Conservation (phyloP, 2,888 invertebrate genomes). For the Steinernema carpocapsae region DNA sequence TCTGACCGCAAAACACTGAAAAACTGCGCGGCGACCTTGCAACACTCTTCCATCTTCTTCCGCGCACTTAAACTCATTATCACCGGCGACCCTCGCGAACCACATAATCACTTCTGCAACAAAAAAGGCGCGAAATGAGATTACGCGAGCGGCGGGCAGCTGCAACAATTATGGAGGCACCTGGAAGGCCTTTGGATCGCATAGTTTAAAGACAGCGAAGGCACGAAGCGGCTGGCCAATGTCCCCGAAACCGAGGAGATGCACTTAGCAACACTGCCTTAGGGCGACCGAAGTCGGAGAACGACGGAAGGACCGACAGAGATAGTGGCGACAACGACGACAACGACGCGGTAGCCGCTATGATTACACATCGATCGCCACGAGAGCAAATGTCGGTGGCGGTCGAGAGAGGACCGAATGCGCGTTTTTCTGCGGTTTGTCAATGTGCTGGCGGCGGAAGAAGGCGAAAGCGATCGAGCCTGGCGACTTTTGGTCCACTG, state of each 20-base stretch:
- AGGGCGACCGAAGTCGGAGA: too few species aligned
- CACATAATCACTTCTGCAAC: too few species aligned
- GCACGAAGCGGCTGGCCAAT: background rate
- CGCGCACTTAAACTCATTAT: too few species aligned
- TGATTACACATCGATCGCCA: conserved; percentile 28
- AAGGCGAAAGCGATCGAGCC: background rate
- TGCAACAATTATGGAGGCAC: background rate
- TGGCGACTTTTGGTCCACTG: background rate
- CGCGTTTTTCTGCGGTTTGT: background rate
- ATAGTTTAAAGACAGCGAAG: background rate
- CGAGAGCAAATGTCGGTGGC: conserved; percentile 13
- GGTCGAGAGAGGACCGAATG: conserved; percentile 12
- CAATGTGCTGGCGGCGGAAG: background rate
- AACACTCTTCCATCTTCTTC: too few species aligned
- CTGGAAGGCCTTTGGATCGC: background rate
- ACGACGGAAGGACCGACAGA: too few species aligned
- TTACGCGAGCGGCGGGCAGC: background rate
- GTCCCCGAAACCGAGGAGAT: too few species aligned
- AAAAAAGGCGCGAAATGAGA: background rate
- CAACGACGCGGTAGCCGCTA: conserved; percentile 8
- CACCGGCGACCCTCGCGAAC: too few species aligned
- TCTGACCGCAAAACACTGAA: too few species aligned
- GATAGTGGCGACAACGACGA: too few species aligned
- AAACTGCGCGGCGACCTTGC: too few species aligned
- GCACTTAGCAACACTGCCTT: too few species aligned